Evolutionary conservation across 2,888 invertebrate genomes (phyloP), one percentile per base, ranked within the genome.

Genomic region (Leucophenga montana): DNA sequence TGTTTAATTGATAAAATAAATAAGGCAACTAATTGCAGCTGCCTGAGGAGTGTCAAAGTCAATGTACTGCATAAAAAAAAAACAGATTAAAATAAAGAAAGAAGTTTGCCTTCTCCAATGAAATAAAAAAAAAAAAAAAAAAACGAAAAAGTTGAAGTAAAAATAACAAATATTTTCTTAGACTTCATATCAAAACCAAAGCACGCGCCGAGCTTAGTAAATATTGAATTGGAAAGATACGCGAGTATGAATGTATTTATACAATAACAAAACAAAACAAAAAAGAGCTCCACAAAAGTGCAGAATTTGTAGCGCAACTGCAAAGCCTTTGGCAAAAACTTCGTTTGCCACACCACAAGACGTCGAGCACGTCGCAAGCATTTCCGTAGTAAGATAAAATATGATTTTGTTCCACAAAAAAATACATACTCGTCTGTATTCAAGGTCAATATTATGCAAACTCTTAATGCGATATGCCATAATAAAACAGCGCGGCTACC

Each of bases 301-400:
- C 39, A 11, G 39, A 39, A 5, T 39, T 39, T 39, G 3, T 39
- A 39, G 39, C 39, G 39, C 39, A 22, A 56, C 39, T 39, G 13
- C 14, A 20, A 22, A 20, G 22, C n/a, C n/a, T n/a, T n/a, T n/a
- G n/a, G n/a, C 20, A 20, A 27, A 14, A 56, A 13, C 22, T 50
- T 72, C 79, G 70, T 78, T 69, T 70, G 27, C 27, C 68, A 53
- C 72, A 72, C 70, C 66, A 72, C 27, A 3, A 3, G 3, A 13
- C 4, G 46, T 72, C 79, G 59, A 73, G 83, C 81, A 82, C 81
- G 85, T 82, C 78, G 78, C 77, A 62, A 72, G 77, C 83, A 78
- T 82, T 84, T 82, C 81, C 85, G 81, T 67, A 85, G 84, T 83
- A 73, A 73, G 75, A 81, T 75, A 83, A 79, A 81, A 79, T 74